Base-by-base conservation (phyloP, 2,113 vertebrate species). In the Tenebrosternarchus preto region DNA sequence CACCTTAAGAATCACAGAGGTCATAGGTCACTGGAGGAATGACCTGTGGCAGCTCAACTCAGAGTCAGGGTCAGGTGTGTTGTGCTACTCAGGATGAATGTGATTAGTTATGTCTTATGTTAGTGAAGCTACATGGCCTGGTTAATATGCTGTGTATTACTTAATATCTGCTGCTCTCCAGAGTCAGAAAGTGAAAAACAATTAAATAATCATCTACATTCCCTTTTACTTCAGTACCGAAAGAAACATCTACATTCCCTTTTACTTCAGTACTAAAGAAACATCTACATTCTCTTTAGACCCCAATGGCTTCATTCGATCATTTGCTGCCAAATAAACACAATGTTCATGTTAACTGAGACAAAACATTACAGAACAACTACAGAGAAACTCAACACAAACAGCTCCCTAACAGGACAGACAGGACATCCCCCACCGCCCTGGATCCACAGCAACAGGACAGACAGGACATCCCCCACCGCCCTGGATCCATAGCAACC, bases 321-420 rank as follows among this genome's bases (percentile, higher is more conserved):
- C 27, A 60, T 60, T 1, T 63, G 15, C 60, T 63, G 24, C 2
- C 60, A 4, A 27, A 29, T 25, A 63, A 27, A 61, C n/a, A 29
- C 24, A 29, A 4, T 15, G 16, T 63, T 24, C 6, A 9, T 63
- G 24, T 24, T 12, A 63, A 27, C 25, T 24, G 15, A 25, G 12
- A 15, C 25, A 27, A 5, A 64, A 64, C 3, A 17, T 5, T 27
- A 64, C 9, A 64, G 15, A 17, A 25, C 8, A 61, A 19, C 5
- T 71, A 20, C 43, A 55, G 36, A 60, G 70, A 24, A 79, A 72
- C 17, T n/a, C n/a, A n/a, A n/a, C n/a, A n/a, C 15, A 61, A 46
- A 3, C 0, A 9, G 22, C 29, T 69, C 56, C 27, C 55, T n/a
- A 25, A 33, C 11, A 63, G n/a, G 27, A 16, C 39, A 20, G 39